Base-by-base conservation (phyloP, 2,113 vertebrate species). In the Macrotus californicus region DNA sequence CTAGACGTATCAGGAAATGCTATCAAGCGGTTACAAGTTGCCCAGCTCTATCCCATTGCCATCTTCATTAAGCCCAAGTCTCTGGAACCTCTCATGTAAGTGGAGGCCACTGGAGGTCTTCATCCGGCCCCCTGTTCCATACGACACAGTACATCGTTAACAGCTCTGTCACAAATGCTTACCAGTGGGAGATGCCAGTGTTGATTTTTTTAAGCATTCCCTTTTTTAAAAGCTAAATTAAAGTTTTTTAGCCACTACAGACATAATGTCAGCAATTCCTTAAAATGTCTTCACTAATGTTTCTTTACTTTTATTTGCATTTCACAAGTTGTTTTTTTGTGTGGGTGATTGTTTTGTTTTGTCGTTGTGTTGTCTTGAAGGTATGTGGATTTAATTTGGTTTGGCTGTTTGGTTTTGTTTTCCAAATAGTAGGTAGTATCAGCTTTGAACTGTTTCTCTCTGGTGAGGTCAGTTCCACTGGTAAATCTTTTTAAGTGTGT, bases 61-160 rank as follows among this genome's bases (percentile, higher is more conserved):
- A 99, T 99, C 98, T 99, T 99, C 98, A 99, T 99, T 96, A 99
- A 99, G 97, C 99, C 99, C 67, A 99, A 98, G 96, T 99, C 99
- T 86, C 98, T 99, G 96, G 99, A 99, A 96, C 99, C 99, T 81
- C 98, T 99, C 98, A 99, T 99, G 99, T 99, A 97, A 99, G 99
- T 99, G 98, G 79, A 72, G n/a, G 22, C 50, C 87, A 46, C 13
- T 39, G 1, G 54, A n/a, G 41, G 18, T 66, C 76, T 14, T 80
- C 72, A 13, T 41, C 14, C 22, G 43, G 3, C 39, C n/a, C 26
- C 39, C 22, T 91, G 6, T 48, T 36, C 70, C 69, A 46, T 48
- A 24, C 14, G 16, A 18, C 73, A 79, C 50, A 83, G 46, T 6
- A 54, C 19, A 84, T 12, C 6, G 66, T 82, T 93, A 83, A 41